Conservation (phyloP, 2,888 invertebrate species). For the Bedellia somnulentella region DNA sequence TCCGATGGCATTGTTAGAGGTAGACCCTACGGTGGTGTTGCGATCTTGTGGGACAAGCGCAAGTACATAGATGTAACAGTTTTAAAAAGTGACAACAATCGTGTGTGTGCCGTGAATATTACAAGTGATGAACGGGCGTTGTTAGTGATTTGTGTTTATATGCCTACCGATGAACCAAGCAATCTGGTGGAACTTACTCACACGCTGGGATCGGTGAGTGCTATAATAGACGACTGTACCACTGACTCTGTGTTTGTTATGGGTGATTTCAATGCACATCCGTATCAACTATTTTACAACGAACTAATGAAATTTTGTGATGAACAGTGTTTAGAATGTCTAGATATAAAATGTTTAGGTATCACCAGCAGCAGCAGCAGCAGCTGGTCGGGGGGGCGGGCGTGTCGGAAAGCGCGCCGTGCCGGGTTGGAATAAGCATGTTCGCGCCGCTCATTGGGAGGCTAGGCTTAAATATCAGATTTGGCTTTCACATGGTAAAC, state of each 20-base stretch:
- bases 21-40: constrained; percentile 7
- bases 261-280: neutral
- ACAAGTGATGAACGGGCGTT: neutral
- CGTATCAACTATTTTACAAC: neutral
- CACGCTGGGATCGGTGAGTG: neutral
- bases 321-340: neutral
- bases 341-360: too few species aligned
- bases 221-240: neutral
- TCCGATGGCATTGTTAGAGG: constrained; percentile 4
- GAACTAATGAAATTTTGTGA: neutral
- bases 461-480: too few species aligned
- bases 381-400: too few species aligned
- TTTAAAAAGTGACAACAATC: neutral
- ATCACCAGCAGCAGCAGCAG: too few species aligned
- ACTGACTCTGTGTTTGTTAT: neutral
- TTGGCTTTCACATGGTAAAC: too few species aligned
- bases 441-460: too few species aligned
- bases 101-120: neutral
- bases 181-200: neutral
- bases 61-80: constrained; percentile 1
- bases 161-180: neutral
- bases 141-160: neutral
- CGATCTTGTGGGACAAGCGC: constrained; percentile 5
- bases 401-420: too few species aligned
- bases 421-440: too few species aligned